phyloP scores from a whole-genome alignment of 2,113 vertebrate genomes.

The Bettongia penicillata region DNA sequence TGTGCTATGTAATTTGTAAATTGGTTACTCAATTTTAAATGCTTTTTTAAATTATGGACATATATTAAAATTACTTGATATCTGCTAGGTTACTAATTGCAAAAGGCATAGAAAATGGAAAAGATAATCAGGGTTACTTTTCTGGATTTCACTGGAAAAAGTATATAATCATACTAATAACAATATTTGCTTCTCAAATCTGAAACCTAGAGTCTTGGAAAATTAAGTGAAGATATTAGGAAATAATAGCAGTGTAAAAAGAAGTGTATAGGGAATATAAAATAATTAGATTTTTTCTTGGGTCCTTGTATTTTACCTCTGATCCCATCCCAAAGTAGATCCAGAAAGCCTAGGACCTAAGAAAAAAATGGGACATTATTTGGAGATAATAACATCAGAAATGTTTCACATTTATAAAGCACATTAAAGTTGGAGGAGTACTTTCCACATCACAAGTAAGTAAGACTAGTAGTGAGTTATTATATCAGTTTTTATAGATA shows the following conservation, averaged over 20 bases:
- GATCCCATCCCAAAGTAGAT: neutral
- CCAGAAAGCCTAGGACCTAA: neutral
- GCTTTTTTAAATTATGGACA: conserved; percentile 25
- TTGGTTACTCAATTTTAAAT: conserved; percentile 40
- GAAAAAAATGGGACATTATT: neutral
- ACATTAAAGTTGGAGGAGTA: neutral
- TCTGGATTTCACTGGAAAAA: conserved; percentile 40
- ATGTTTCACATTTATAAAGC: too few relatives aligned
- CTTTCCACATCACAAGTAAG: neutral
- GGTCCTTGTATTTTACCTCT: neutral
- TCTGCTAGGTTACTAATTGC: conserved; percentile 38
- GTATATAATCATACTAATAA: neutral
- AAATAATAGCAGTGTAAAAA: neutral
- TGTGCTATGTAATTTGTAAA: conserved; percentile 14
- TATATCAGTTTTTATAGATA: neutral
- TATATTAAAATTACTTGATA: conserved; percentile 51
- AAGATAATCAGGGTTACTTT: neutral
- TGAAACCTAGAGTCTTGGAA: neutral
- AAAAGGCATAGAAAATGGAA: neutral
- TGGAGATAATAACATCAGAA: neutral
- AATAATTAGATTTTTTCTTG: neutral
- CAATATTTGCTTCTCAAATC: neutral
- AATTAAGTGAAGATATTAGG: neutral
- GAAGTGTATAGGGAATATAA: neutral
- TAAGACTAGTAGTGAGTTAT: neutral